phyloP scores from a whole-genome alignment of 2,113 vertebrate genomes.

The Hemiprocne comata region DNA sequence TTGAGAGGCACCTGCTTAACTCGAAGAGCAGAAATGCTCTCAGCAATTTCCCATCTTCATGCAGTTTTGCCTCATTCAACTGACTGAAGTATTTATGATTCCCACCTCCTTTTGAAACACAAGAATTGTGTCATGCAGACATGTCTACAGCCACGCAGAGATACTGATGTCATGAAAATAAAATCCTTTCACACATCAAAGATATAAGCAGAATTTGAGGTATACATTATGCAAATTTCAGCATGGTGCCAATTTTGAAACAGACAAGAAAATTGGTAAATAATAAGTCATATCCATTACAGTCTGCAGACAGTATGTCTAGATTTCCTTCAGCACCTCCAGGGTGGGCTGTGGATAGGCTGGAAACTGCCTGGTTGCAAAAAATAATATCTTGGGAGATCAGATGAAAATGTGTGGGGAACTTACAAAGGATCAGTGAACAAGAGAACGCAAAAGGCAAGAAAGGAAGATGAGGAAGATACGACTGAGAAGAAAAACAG shows the following conservation, averaged over 20 bases:
- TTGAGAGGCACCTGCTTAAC: background rate
- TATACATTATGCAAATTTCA: background rate
- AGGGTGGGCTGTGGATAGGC: constrained; percentile 47
- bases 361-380: constrained; percentile 16
- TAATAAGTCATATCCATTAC: background rate
- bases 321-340: constrained; percentile 45
- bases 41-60: background rate
- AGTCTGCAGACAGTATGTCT: background rate
- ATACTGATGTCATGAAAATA: background rate
- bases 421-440: background rate
- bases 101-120: background rate
- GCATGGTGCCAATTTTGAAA: background rate
- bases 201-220: background rate
- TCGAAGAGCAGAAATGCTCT: background rate
- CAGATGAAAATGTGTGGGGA: constrained; percentile 23
- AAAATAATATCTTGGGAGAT: background rate
- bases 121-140: background rate
- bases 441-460: background rate
- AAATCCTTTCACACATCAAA: background rate
- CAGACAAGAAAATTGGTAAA: constrained; percentile 20
- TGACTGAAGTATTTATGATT: background rate
- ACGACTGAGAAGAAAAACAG: constrained; percentile 17
- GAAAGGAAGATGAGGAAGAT: constrained; percentile 34
- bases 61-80: background rate
- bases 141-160: background rate